Base-by-base conservation (phyloP, 2,113 vertebrate genomes). In the Alectura lathami region DNA sequence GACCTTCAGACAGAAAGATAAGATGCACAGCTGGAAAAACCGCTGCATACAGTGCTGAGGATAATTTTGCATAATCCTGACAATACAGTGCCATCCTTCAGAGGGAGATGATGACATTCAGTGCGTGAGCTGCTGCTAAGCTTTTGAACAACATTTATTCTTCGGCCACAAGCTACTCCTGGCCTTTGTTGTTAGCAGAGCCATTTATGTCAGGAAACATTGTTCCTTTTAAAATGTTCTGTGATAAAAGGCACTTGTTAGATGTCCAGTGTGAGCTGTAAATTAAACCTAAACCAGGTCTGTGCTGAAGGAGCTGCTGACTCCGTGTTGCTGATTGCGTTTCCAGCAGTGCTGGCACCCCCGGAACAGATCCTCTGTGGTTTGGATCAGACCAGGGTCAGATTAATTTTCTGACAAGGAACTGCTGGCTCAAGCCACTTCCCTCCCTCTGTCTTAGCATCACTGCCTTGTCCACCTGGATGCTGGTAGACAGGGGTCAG, bases 391-490 rank as follows among this genome's bases (percentile, higher is more conserved):
- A 83, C 92, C 68, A 85, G 66, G 48, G 80, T 54, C 88, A 83
- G 76, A 95, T 85, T 91, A 91, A 96, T 96, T 96, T 91, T 83
- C 50, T 23, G 72, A 80, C 87, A 43, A 84, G 78, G 83, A 82
- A 1, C 86, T 75, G 69, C 76, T 89, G 97, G 91, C 89, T 80
- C 83, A 48, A 36, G 11, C 83, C 9, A 22, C 88, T 94, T 86
- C 96, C 93, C 91, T 91, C 96, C 94, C 56, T 22, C 13, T 82
- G 83, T 51, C 95, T 93, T 62, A 85, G 89, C 92, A 64, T 94
- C 93, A 21, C 38, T 72, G 89, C 93, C 95, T 93, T 92, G 43
- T 93, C 93, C 88, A 3, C 23, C 96, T 92, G 94, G 94, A 82
- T 13, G 89, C 89, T 89, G 57, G 93, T 68, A 95, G 97, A 93